These are phyloP conservation scores for Apis laboriosa DNA, from an alignment of 1,140 invertebrate species.

Conservation along the genomic window DNA sequence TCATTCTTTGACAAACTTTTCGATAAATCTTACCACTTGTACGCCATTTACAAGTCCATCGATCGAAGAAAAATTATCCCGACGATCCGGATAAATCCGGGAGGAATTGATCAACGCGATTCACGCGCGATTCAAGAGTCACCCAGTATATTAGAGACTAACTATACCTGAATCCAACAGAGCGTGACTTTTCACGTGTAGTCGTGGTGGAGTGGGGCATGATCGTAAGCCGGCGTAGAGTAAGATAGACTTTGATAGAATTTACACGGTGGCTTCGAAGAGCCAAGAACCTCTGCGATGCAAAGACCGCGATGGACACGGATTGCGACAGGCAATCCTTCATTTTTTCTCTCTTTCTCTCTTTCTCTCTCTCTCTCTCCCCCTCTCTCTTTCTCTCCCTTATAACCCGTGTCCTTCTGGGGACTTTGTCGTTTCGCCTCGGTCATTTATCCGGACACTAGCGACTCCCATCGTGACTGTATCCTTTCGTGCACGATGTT, in stretches of 20 bases:
- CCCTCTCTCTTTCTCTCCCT: background rate
- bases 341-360: slow-evolving; percentile 31
- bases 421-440: slow-evolving; percentile 15
- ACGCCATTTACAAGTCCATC: background rate
- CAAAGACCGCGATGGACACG: slow-evolving; percentile 50
- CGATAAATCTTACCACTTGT: background rate
- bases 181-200: slow-evolving; percentile 79
- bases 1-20: background rate
- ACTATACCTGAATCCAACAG: slow-evolving; percentile 71
- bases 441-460: slow-evolving; percentile 40
- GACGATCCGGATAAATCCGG: background rate
- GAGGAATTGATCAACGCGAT: background rate
- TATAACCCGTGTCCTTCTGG: slow-evolving; percentile 11
- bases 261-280: slow-evolving; percentile 67
- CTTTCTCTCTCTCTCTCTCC: slow-evolving; percentile 6
- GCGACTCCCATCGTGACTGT: background rate
- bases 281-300: slow-evolving; percentile 53
- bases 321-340: slow-evolving; percentile 56
- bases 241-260: slow-evolving; percentile 72
- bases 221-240: slow-evolving; percentile 55
- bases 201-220: slow-evolving; percentile 59
- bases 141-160: slow-evolving; percentile 72
- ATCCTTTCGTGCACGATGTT: slow-evolving; percentile 9
- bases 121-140: slow-evolving; percentile 34
- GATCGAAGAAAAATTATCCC: background rate